Percentiles rank a stretch among this genome's conserved stretches.
Evolutionary conservation across 2,888 invertebrate genomes (phyloP).

Genomic region (Syrphus vitripennis): DNA sequence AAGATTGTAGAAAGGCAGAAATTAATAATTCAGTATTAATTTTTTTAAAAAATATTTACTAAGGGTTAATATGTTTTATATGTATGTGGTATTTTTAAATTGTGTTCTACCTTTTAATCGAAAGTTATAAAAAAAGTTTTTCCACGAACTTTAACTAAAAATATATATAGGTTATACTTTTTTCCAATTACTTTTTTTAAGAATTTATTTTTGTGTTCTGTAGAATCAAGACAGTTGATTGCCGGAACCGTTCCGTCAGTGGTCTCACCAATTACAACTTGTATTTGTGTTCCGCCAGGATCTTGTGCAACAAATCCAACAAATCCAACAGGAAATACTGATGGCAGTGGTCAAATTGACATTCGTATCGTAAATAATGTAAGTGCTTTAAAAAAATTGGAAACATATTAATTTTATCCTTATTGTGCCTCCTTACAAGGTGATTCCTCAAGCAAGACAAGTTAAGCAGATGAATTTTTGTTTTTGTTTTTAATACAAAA

Average conservation of each 20-base stretch:
- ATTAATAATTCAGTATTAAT: too few relatives aligned
- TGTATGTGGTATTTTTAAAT: too few relatives aligned
- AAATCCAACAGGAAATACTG: slow-evolving; percentile 75
- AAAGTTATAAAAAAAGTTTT: too few relatives aligned
- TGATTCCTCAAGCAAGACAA: neutral
- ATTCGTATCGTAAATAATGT: slow-evolving; percentile 85
- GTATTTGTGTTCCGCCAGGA: slow-evolving; percentile 79
- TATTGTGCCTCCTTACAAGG: neutral
- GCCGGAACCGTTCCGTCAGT: slow-evolving; percentile 48
- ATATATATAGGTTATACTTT: too few relatives aligned
- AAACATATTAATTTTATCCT: neutral
- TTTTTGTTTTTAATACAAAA: neutral
- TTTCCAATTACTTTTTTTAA: too few relatives aligned
- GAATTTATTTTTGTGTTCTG: too few relatives aligned
- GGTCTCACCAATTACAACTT: slow-evolving; percentile 67
- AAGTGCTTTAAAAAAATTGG: slow-evolving; percentile 73
- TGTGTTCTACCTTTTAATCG: too few relatives aligned
- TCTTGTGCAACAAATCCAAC: slow-evolving; percentile 77
- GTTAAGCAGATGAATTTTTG: neutral
- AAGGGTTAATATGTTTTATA: too few relatives aligned
- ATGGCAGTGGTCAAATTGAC: slow-evolving; percentile 84
- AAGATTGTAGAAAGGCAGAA: too few relatives aligned
- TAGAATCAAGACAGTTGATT: slow-evolving; percentile 43
- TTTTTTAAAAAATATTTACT: too few relatives aligned
- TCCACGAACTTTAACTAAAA: too few relatives aligned